Evolutionary conservation across 2,113 vertebrate species (phyloP), one percentile per base, ranked within the genome.

Genomic region (Notarius quadriscutis): DNA sequence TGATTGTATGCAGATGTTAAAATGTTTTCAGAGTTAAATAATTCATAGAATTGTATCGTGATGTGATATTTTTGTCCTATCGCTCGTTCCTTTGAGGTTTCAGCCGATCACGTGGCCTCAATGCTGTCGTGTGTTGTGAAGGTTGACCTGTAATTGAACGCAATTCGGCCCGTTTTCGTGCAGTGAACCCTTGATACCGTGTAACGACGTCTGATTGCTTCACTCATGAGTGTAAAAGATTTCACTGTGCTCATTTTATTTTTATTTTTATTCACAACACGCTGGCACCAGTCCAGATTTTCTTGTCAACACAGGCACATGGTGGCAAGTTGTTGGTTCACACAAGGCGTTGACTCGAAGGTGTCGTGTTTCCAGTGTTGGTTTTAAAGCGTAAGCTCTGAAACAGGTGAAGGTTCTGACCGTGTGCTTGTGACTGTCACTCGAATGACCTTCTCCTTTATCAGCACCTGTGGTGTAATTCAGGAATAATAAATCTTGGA

Each of bases 391-490:
- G 48, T 55, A 71, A 71, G 57, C 79, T 48, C 27, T 48, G 79
- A 62, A 81, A 62, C 57, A 30, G 79, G n/a, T 84, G 82, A 57
- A 55, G 82, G 62, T 69, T 25, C 41, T 84, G 48, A 84, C 14
- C 55, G 53, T 58, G 27, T 84, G 51, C 3, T 27, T 30, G 41
- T 69, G 65, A 84, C 67, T 18, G 11, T 10, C 83, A 30, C 22
- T 58, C 1, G 10, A 15, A 30, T 58, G 77, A 55, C 85, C 51
- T 55, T 27, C 22, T 48, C 20, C 7, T 60, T n/a, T 48, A 81
- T 17, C 11, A 71, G 0, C 5, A 4, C 30, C 48, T 83, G 9
- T 55, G 22, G 22, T 74, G 84, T 18, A 75, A 57, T 78, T 65
- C 41, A 71, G 82, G 48, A 27, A 22, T 50, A 57, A 8, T 34